phyloP scores from a whole-genome alignment of 1,140 invertebrate species.

The Drosophila melanica region DNA sequence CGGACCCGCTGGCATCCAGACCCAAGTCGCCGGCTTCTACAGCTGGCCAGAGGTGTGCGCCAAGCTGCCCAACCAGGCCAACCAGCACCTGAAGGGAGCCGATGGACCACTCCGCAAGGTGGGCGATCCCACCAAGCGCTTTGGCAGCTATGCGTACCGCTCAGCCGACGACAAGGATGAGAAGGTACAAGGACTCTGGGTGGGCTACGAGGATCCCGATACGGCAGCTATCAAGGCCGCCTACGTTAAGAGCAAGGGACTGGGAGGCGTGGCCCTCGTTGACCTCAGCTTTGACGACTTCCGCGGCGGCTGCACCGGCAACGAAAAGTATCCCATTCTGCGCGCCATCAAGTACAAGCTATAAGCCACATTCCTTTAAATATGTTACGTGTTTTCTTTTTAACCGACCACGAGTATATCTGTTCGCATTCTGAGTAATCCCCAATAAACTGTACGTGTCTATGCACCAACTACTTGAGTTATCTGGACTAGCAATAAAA shows the following conservation, averaged over 20 bases:
- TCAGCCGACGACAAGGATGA: constrained; percentile 88
- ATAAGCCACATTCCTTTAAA: constrained; percentile 22
- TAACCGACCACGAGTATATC: not conserved
- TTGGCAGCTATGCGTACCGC: constrained; percentile 91
- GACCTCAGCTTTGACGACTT: constrained; percentile 94
- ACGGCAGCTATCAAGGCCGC: constrained; percentile 92
- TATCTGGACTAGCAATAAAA: too few relatives aligned
- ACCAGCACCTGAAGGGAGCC: constrained; percentile 86
- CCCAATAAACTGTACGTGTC: constrained; percentile 7
- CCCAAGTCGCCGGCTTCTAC: constrained; percentile 89
- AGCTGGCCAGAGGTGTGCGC: constrained; percentile 93
- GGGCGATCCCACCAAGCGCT: constrained; percentile 90
- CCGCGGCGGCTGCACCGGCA: constrained; percentile 89
- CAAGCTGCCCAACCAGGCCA: constrained; percentile 88
- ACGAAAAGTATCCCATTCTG: constrained; percentile 90
- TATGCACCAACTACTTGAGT: too few relatives aligned
- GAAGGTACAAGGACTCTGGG: constrained; percentile 94
- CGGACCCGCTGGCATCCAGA: constrained; percentile 87
- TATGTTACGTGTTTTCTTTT: not conserved
- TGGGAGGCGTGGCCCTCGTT: constrained; percentile 92
- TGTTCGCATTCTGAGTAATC: constrained; percentile 4
- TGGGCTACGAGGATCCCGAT: constrained; percentile 94
- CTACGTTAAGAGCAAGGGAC: constrained; percentile 89
- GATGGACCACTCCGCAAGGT: constrained; percentile 88
- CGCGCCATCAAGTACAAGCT: constrained; percentile 87